Evolutionary conservation across 2,113 vertebrate genomes (phyloP), one percentile per base, ranked within the genome.

Genomic region (Ictalurus furcatus): DNA sequence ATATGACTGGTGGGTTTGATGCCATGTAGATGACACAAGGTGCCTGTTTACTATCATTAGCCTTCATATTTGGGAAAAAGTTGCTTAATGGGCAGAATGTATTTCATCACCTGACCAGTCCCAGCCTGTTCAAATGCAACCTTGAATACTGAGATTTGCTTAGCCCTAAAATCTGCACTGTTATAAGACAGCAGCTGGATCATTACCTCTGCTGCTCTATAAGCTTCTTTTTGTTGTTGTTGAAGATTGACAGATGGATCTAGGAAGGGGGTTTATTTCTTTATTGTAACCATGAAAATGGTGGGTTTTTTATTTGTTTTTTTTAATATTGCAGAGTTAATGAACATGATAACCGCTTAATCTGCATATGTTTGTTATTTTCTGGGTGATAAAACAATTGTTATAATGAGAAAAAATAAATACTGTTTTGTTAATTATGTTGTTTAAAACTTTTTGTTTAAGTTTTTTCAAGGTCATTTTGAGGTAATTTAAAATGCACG

Each of bases 101-200:
- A 56, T 48, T 87, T 84, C 30, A 34, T 58, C 86, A 82, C 14
- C 3, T 71, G 74, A 71, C 58, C 56, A 88, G 76, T 52, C 17
- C 14, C 48, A 91, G 69, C 87, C 88, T 84, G 86, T 91, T 82
- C 56, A 86, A 89, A 90, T 90, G 19, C 89, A 91, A 88, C 87
- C 88, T 88, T 86, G 79, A 89, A 78, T 90, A 87, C 52, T 67
- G 76, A 88, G 80, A 89, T 91, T 88, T 88, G 82, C 90, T 91
- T 88, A 88, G 69, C 85, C 84, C 54, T 89, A 74, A 88, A 87
- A 87, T 87, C 74, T 91, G 85, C 73, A 86, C 83, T 8, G 89
- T 91, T 87, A 90, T 73, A 80, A 85, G 61, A 88, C 87, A 82
- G 48, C 61, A 71, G 63, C 30, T 63, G 89, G 86, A 91, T 90